These are phyloP conservation scores for Orthosia gracilis DNA, from an alignment of 2,888 invertebrate genomes.

Conservation along the genomic window DNA sequence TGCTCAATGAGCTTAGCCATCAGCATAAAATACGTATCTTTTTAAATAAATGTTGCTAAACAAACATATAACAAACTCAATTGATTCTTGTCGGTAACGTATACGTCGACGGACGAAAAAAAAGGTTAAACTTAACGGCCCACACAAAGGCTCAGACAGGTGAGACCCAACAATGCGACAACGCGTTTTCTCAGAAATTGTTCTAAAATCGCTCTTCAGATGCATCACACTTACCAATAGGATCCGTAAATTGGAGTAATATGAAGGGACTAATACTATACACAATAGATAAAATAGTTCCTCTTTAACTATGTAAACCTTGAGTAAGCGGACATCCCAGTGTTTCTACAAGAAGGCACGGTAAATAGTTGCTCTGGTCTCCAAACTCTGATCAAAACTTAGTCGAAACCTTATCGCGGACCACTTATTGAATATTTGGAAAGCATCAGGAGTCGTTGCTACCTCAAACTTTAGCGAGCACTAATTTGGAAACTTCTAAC, in stretches of 20 bases:
- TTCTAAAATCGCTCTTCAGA: too few species aligned
- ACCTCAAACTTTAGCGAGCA: conserved; percentile 34
- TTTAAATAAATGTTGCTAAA: too few species aligned
- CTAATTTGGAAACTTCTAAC: conserved; percentile 52
- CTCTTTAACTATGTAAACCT: neutral
- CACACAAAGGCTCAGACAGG: too few species aligned
- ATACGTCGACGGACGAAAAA: too few species aligned
- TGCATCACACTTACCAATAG: neutral
- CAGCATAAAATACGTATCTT: too few species aligned
- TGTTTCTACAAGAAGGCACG: conserved; percentile 2
- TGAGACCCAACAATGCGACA: too few species aligned
- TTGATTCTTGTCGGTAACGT: too few species aligned
- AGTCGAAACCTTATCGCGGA: conserved; percentile 2
- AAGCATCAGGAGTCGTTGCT: conserved; percentile 21
- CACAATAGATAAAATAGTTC: conserved; percentile 1
- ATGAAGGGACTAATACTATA: neutral
- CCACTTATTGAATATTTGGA: conserved; percentile 54
- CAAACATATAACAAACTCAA: too few species aligned
- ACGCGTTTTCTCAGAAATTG: too few species aligned
- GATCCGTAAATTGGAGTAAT: neutral
- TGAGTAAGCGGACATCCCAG: neutral
- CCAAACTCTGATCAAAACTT: conserved; percentile 29
- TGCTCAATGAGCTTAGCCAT: too few species aligned
- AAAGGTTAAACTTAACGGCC: too few species aligned
- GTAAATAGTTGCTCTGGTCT: conserved; percentile 36